These are phyloP conservation scores for Polylopha cassiicola DNA, from an alignment of 2,888 invertebrate species.

Conservation along the genomic window DNA sequence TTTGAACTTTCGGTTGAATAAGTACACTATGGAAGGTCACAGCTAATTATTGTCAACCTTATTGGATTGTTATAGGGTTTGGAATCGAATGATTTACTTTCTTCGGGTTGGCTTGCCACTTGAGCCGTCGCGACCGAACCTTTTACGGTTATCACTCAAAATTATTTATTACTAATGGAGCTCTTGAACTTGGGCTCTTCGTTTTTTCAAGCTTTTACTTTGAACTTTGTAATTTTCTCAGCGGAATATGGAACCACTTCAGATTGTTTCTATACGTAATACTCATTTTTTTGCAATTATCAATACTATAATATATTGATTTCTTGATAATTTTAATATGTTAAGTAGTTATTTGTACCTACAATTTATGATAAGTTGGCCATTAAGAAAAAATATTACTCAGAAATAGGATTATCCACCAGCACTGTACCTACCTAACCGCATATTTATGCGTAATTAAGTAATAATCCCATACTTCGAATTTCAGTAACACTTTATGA, in stretches of 20 bases:
- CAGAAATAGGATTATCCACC: no score
- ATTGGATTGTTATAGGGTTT: slow-evolving; percentile 2
- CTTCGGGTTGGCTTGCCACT: slow-evolving; percentile 29
- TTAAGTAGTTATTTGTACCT: no score
- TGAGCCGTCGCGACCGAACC: slow-evolving; percentile 52
- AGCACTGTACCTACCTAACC: no score
- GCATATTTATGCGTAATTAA: no score
- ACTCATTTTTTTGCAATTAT: slow-evolving; percentile 4
- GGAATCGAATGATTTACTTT: background rate
- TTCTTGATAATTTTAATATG: no score
- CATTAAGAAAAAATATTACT: no score
- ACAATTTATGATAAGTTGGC: no score
- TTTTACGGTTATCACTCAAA: slow-evolving; percentile 67
- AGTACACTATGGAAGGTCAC: slow-evolving; percentile 19
- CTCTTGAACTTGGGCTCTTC: slow-evolving; percentile 26
- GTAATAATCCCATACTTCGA: no score
- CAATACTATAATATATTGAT: no score
- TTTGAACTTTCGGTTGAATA: slow-evolving; percentile 48
- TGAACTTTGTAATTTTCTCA: slow-evolving; percentile 39
- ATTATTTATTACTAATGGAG: slow-evolving; percentile 66
- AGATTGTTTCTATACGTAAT: slow-evolving; percentile 25
- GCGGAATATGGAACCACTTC: slow-evolving; percentile 49
- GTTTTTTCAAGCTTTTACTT: slow-evolving; percentile 7
- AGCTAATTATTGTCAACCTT: background rate
- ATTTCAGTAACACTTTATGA: no score